Conservation (phyloP, 2,797 vertebrate species). For the Peromyscus attwateri region DNA sequence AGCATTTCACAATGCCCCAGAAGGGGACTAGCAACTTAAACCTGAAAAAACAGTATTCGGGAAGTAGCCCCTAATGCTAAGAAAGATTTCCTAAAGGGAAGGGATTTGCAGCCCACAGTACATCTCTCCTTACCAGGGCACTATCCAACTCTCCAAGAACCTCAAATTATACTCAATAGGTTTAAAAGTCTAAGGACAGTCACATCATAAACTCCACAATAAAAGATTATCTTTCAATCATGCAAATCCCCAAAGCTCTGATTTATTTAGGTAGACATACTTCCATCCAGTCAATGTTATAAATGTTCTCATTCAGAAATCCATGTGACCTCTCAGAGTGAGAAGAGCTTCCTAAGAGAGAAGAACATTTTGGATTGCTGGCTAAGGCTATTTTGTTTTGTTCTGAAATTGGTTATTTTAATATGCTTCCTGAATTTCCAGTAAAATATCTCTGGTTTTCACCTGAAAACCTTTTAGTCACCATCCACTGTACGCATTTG, state of each 20-base stretch:
- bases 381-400: background rate
- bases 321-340: conserved; percentile 33
- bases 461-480: conserved; percentile 9
- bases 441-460: conserved; percentile 47
- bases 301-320: conserved; percentile 71
- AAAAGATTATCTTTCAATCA: conserved; percentile 53
- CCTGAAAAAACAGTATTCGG: conserved; percentile 6
- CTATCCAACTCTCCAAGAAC: background rate
- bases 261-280: conserved; percentile 22
- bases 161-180: background rate
- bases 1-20: background rate
- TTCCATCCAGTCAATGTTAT: conserved; percentile 34
- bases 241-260: conserved; percentile 10
- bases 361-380: conserved; percentile 17
- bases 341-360: conserved; percentile 54
- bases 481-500: background rate
- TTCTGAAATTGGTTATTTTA: conserved; percentile 32
- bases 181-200: conserved; percentile 26
- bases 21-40: conserved; percentile 32
- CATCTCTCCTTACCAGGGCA: background rate
- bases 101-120: background rate
- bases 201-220: conserved; percentile 19
- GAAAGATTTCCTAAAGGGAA: background rate
- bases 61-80: conserved; percentile 11
- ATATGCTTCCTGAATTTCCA: background rate